These are phyloP conservation scores for Monochamus saltuarius DNA, from an alignment of 1,140 invertebrate genomes.

Conservation along the genomic window DNA sequence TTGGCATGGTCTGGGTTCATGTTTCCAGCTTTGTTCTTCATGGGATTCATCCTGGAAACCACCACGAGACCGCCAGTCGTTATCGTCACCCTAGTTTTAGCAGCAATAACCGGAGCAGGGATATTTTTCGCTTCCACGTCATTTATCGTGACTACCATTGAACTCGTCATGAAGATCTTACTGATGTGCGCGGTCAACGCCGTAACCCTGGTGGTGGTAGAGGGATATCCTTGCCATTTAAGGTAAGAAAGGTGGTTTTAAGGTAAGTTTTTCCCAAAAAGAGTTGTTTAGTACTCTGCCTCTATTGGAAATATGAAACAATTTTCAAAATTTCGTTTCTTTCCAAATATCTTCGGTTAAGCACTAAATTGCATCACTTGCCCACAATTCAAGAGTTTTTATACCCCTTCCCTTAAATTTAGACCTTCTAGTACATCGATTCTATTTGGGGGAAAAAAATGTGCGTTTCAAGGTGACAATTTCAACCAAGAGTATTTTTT, in stretches of 20 bases:
- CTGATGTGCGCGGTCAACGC: constrained; percentile 43
- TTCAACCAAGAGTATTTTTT: constrained; percentile 20
- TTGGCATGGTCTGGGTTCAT: constrained; percentile 44
- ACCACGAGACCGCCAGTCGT: constrained; percentile 36
- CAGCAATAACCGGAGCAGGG: constrained; percentile 34
- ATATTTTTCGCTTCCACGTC: constrained; percentile 42
- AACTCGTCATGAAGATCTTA: constrained; percentile 36
- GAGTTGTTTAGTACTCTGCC: no score
- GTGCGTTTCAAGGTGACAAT: no score
- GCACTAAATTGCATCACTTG: no score
- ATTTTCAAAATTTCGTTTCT: no score
- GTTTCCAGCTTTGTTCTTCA: constrained; percentile 37
- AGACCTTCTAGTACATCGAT: no score
- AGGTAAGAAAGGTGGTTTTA: constrained; percentile 18
- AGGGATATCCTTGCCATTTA: constrained; percentile 46
- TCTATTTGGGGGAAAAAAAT: no score
- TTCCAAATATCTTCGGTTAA: no score
- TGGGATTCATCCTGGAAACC: constrained; percentile 40
- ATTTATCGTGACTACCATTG: constrained; percentile 36
- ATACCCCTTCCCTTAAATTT: no score
- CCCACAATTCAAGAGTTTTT: no score
- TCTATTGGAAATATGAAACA: no score
- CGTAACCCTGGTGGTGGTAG: constrained; percentile 43
- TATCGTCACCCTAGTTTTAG: constrained; percentile 27
- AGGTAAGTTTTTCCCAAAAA: not conserved